Evolutionary conservation across 2,888 invertebrate genomes (phyloP).

Genomic region (Holacanthella duospinosa): DNA sequence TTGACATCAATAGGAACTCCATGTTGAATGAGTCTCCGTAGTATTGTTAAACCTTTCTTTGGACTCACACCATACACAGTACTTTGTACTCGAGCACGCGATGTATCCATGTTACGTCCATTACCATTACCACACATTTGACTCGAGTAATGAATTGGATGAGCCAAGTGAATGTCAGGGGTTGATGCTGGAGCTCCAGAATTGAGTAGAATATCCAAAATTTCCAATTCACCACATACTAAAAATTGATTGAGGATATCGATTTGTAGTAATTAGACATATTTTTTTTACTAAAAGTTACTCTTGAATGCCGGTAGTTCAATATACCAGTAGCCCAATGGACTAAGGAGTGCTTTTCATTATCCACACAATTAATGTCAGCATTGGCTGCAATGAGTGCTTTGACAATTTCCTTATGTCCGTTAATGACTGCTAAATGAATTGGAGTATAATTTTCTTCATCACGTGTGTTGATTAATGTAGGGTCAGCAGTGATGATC

Average conservation of each 20-base stretch:
- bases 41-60: slow-evolving; percentile 52
- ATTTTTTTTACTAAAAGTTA: too few relatives aligned
- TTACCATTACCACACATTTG: slow-evolving; percentile 86
- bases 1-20: slow-evolving; percentile 71
- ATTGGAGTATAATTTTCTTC: slow-evolving; percentile 91
- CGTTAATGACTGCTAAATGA: slow-evolving; percentile 89
- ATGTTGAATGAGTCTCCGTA: slow-evolving; percentile 63
- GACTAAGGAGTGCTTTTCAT: slow-evolving; percentile 87
- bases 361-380: slow-evolving; percentile 78
- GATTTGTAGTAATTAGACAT: too few relatives aligned
- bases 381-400: slow-evolving; percentile 78
- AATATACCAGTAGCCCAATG: slow-evolving; percentile 99
- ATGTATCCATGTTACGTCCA: slow-evolving; percentile 50
- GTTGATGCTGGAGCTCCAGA: slow-evolving; percentile 72
- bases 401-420: slow-evolving; percentile 73
- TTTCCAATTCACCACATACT: slow-evolving; percentile 90
- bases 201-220: slow-evolving; percentile 69
- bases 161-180: slow-evolving; percentile 87
- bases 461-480: slow-evolving; percentile 70
- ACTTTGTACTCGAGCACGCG: slow-evolving; percentile 40
- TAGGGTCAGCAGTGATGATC: slow-evolving; percentile 56
- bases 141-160: slow-evolving; percentile 92
- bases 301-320: too few relatives aligned
- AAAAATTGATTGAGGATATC: too few relatives aligned
- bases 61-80: slow-evolving; percentile 32